These are phyloP conservation scores for Eidolon helvum DNA, from an alignment of 2,113 vertebrate genomes.

Conservation along the genomic window DNA sequence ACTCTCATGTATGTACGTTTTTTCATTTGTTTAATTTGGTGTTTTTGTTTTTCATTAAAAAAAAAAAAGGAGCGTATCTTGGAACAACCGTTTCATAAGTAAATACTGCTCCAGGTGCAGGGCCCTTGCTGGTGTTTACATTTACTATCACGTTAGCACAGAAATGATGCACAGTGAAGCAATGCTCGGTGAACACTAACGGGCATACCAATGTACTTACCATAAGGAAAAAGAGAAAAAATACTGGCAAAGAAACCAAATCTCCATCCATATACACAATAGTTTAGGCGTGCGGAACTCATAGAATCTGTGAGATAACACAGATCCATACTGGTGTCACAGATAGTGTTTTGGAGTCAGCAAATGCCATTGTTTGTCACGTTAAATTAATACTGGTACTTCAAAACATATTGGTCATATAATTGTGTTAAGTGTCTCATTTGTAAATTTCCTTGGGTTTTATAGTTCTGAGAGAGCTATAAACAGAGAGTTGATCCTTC, in stretches of 20 bases:
- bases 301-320: background rate
- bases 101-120: background rate
- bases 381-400: background rate
- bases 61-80: background rate
- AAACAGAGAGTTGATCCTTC: background rate
- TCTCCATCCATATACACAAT: fast-evolving
- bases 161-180: background rate
- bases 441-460: background rate
- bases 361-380: background rate
- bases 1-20: background rate
- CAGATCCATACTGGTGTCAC: background rate
- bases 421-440: background rate
- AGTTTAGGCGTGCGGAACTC: background rate
- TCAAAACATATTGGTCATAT: background rate
- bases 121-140: background rate
- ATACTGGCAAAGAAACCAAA: background rate
- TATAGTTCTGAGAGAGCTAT: background rate
- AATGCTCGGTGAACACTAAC: background rate
- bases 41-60: background rate
- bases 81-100: background rate
- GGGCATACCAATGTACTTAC: too few species aligned
- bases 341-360: background rate
- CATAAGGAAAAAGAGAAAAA: background rate
- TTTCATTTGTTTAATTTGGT: background rate
- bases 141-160: background rate